Evolutionary conservation across 2,888 invertebrate genomes (phyloP), one percentile per base, ranked within the genome.

Genomic region (Caenorhabditis imperialis): DNA sequence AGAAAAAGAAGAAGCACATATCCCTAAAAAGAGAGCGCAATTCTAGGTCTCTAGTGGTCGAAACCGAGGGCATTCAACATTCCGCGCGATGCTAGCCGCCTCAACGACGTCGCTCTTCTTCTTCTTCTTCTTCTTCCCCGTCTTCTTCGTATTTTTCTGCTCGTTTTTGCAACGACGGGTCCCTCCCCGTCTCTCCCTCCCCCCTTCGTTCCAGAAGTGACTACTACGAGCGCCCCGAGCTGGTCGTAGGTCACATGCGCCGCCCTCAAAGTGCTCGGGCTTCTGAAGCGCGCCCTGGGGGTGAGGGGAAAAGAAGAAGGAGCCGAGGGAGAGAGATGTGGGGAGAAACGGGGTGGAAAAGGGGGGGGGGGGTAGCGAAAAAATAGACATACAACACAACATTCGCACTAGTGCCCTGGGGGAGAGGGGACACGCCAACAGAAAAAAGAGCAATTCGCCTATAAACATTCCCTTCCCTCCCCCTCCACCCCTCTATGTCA

Each of bases 391-490:
- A 58, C 69, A 69, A 58, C 60, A 69, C 69, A 71, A 62, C 55
- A 71, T 61, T 71, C 71, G 71, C 61, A 60, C 70, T 70, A 62
- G 51, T 57, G 51, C 62, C 71, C 71, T 71, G 71, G 71, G 70
- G 71, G 72, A 72, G 72, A 63, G 57, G 63, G 62, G n/a, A n/a
- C n/a, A 71, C 71, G 55, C 61, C 53, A 50, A 72, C 72, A 72
- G 58, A 63, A 72, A 72, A 72, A 72, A 72, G 72, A 72, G 72
- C 72, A 72, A 72, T 72, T 72, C 72, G 72, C 63, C 69, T 72
- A 72, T 72, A 72, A 72, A 72, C 72, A 72, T 72, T 72, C 72
- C 61, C 60, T 23, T 42, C 16, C 48, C 60, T 55, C 48, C 62
- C 62, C 57, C 48, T 54, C 61, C 48, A 57, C 62, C 57, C 45